Evolutionary conservation across 2,797 vertebrate species (phyloP).

Genomic region (Tolypeutes matacus): DNA sequence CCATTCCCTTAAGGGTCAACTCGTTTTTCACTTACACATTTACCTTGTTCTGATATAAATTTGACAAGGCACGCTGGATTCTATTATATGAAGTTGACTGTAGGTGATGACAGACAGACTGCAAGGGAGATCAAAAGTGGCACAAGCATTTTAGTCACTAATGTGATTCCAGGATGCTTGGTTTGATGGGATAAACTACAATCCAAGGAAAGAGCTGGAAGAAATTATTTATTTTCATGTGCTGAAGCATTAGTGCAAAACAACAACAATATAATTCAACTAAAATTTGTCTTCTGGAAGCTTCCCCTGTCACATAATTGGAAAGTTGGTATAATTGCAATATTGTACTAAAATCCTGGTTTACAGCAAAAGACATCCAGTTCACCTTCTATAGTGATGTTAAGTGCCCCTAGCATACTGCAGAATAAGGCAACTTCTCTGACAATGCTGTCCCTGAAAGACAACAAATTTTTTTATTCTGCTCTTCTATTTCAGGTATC

Average conservation of each 20-base stretch:
- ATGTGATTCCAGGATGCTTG: neutral
- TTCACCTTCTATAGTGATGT: neutral
- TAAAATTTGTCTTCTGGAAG: constrained; percentile 12
- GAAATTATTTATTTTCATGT: neutral
- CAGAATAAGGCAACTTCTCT: neutral
- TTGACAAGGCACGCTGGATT: neutral
- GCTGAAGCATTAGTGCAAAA: constrained; percentile 33
- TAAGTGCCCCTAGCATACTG: neutral
- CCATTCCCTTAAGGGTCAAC: neutral
- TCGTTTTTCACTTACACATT: neutral
- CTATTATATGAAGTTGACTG: neutral
- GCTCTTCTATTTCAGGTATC: constrained; percentile 27
- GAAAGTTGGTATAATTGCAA: constrained; percentile 10
- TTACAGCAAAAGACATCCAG: neutral
- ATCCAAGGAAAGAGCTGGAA: neutral
- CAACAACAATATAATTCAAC: neutral
- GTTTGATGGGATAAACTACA: neutral
- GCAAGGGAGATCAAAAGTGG: neutral
- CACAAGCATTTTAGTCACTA: neutral
- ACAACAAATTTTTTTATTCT: neutral
- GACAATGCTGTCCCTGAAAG: neutral
- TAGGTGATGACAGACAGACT: neutral
- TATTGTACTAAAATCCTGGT: neutral
- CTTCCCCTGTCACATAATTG: neutral
- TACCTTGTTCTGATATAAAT: neutral